Percentiles rank a stretch among this genome's conserved stretches.
Conservation (phyloP, 2,113 vertebrate species). For the Dicaeum eximium region DNA sequence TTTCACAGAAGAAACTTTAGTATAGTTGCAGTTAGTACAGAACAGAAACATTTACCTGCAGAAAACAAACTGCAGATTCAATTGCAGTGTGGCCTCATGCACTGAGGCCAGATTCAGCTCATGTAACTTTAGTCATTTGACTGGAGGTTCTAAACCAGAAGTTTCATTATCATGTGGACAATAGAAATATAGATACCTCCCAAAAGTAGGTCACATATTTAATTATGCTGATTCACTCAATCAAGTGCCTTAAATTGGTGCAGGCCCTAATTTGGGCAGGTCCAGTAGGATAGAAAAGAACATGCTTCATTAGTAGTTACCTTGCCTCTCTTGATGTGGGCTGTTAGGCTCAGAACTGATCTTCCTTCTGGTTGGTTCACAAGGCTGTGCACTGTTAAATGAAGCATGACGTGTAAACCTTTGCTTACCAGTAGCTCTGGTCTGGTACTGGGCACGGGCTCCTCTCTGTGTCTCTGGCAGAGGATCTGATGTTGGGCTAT, state of each 20-base stretch:
- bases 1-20: neutral
- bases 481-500: constrained; percentile 49
- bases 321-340: constrained; percentile 64
- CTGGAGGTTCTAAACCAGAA: neutral
- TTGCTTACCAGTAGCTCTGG: constrained; percentile 45
- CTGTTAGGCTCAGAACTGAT: constrained; percentile 84
- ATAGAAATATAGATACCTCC: neutral
- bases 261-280: neutral
- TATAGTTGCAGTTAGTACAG: neutral
- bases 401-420: constrained; percentile 76
- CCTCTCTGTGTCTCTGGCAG: constrained; percentile 50
- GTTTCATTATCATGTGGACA: neutral
- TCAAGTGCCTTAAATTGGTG: neutral
- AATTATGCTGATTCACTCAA: neutral
- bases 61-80: neutral
- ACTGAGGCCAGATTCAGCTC: neutral
- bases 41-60: neutral
- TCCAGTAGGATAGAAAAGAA: neutral
- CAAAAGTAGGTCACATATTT: neutral
- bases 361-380: constrained; percentile 64
- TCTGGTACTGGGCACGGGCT: neutral
- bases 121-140: neutral
- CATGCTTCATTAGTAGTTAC: constrained; percentile 47
- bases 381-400: constrained; percentile 67
- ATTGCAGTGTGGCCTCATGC: neutral